Conservation (phyloP, 2,797 vertebrate species). For the Anguilla obscura region DNA sequence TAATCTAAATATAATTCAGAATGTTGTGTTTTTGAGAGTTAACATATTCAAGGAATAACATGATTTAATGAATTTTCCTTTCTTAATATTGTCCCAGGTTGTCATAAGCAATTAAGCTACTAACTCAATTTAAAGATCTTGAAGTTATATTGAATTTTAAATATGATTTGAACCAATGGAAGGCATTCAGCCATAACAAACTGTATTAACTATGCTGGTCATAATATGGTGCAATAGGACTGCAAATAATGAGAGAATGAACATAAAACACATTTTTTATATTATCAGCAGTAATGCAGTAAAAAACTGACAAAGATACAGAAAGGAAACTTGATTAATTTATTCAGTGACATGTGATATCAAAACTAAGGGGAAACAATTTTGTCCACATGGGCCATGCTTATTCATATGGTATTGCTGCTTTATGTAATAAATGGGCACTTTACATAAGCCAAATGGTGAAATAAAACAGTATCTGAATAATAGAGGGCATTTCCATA, state of each 20-base stretch:
- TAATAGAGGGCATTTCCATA: background rate
- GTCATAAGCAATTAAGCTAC: background rate
- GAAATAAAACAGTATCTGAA: slow-evolving; percentile 11
- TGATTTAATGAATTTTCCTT: background rate
- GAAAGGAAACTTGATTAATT: too few species aligned
- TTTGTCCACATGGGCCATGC: background rate
- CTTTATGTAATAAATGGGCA: background rate
- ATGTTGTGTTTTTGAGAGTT: background rate
- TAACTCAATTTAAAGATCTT: background rate
- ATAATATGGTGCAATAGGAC: background rate
- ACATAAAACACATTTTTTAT: background rate
- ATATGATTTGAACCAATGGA: background rate
- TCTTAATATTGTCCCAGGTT: background rate
- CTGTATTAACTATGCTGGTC: background rate
- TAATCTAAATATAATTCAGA: background rate
- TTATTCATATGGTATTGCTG: background rate
- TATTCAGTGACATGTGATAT: too few species aligned
- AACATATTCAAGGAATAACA: background rate
- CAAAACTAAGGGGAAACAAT: too few species aligned
- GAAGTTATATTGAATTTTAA: background rate
- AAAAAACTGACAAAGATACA: too few species aligned
- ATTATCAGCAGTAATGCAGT: too few species aligned
- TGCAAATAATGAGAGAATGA: background rate
- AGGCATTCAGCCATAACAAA: background rate
- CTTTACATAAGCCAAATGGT: background rate